Percentiles rank a stretch among this genome's conserved stretches.
Evolutionary conservation across 2,113 vertebrate genomes (phyloP).

Genomic region (Empidonax traillii): DNA sequence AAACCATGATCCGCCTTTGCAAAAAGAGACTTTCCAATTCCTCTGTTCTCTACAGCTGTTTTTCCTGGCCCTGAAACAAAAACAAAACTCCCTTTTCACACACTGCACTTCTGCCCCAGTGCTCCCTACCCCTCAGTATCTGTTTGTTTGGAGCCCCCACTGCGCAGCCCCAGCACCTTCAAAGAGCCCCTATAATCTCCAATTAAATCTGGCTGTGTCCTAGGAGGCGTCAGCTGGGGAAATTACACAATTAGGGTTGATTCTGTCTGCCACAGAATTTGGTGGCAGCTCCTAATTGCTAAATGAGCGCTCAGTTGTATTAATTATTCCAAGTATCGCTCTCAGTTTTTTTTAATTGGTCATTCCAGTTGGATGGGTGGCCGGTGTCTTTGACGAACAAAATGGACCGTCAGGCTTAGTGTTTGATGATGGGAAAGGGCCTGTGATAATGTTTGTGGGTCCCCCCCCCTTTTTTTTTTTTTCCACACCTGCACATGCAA

Average conservation of each 20-base stretch:
- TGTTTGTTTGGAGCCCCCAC: slow-evolving; percentile 60
- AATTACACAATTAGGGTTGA: slow-evolving; percentile 68
- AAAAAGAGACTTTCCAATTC: slow-evolving; percentile 21
- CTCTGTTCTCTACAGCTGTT: slow-evolving; percentile 56
- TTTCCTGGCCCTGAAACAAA: slow-evolving; percentile 58
- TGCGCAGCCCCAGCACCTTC: slow-evolving; percentile 47
- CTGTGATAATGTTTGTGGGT: background rate
- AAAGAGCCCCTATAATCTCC: slow-evolving; percentile 68
- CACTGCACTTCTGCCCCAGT: slow-evolving; percentile 29
- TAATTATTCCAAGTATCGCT: slow-evolving; percentile 58
- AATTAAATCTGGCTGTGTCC: slow-evolving; percentile 70
- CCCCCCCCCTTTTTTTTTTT: background rate
- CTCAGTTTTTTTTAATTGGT: slow-evolving; percentile 50
- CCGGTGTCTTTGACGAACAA: slow-evolving; percentile 22
- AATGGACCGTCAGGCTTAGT: background rate
- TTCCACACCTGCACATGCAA: background rate
- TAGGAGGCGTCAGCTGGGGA: slow-evolving; percentile 51
- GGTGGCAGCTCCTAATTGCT: slow-evolving; percentile 65
- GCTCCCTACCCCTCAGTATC: slow-evolving; percentile 39
- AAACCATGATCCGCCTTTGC: background rate
- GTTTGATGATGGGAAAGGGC: slow-evolving; percentile 49
- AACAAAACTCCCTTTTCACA: slow-evolving; percentile 60
- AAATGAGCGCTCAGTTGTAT: slow-evolving; percentile 36
- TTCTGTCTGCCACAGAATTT: slow-evolving; percentile 62
- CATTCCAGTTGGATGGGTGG: slow-evolving; percentile 56